Evolutionary conservation across 2,797 vertebrate genomes (phyloP), one percentile per base, ranked within the genome.

Genomic region (Chaetophractus vellerosus): DNA sequence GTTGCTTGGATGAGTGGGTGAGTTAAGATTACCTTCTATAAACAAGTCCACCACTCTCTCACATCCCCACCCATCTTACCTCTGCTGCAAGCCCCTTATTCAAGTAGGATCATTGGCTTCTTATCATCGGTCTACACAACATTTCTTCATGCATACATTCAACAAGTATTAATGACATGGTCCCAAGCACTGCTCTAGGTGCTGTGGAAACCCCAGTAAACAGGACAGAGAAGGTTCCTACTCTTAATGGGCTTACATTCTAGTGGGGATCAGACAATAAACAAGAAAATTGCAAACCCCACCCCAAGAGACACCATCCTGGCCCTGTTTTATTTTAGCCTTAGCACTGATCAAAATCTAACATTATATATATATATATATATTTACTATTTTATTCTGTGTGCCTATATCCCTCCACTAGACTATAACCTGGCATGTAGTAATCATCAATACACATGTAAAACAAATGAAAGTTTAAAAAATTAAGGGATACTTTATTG

Each of bases 381-480:
- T 45, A 45, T 72, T 82, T 24, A 31, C 33, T 21, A 4, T 41
- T 19, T 23, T 21, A 28, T 63, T 23, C 80, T 21, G 1, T n/a
- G 23, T 38, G 12, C 55, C 59, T 48, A 10, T 8, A 19, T 23
- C 28, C 69, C 21, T 18, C 16, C 38, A 50, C 9, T 26, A 24
- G 31, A 57, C 9, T 2, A 31, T 28, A 38, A 10, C 4, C 31
- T 57, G 4, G 33, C 12, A 45, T 4, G 52, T 14, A 21, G 23
- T 24, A 52, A 74, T 45, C 69, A 68, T 8, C 48, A 23, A n/a
- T 7, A 28, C 10, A 41, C 9, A n/a, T 24, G 3, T 59, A 50
- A 92, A 71, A n/a, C 15, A 63, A 78, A 52, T 64, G 55, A 45
- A 85, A 57, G 18, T 36, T 28, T 63, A 57, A 36, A 63, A 85